These are phyloP conservation scores for Anolis apletophallus DNA, from an alignment of 2,797 vertebrate genomes.

Conservation along the genomic window DNA sequence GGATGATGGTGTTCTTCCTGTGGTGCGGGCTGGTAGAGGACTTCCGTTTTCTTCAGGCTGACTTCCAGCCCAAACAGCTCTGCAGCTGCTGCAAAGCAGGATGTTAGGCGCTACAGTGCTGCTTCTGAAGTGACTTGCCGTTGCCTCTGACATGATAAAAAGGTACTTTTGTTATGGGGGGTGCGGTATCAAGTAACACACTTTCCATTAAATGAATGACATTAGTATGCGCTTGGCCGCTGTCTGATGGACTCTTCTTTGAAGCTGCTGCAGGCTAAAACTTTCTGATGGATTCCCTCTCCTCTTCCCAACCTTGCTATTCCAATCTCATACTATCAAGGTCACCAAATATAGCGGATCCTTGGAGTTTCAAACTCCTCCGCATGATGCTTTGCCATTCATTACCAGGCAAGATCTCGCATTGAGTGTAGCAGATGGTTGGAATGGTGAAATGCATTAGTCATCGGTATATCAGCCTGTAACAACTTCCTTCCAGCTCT, in stretches of 20 bases:
- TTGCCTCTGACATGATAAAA: too few relatives aligned
- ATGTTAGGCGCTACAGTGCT: too few relatives aligned
- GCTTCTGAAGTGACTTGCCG: too few relatives aligned
- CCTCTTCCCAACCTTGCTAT: not conserved
- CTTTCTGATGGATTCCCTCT: conserved; percentile 18
- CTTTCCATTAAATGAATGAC: not conserved
- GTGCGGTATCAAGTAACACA: not conserved
- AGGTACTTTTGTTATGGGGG: not conserved
- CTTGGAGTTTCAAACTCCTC: not conserved
- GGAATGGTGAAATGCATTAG: accelerated
- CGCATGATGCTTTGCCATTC: not conserved
- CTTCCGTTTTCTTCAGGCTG: too few relatives aligned
- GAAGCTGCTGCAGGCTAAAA: conserved; percentile 5
- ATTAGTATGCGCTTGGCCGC: not conserved
- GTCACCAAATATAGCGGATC: not conserved
- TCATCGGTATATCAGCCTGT: not conserved
- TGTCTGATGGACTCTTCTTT: not conserved
- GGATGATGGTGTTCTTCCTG: too few relatives aligned
- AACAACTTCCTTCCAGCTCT: not conserved
- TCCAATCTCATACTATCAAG: conserved; percentile 8
- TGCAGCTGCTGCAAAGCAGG: too few relatives aligned
- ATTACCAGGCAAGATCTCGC: not conserved
- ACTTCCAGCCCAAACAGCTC: too few relatives aligned
- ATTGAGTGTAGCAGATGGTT: not conserved
- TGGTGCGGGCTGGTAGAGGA: too few relatives aligned